phyloP scores from a whole-genome alignment of 1,140 invertebrate species.

The Euura saliciscinereae region DNA sequence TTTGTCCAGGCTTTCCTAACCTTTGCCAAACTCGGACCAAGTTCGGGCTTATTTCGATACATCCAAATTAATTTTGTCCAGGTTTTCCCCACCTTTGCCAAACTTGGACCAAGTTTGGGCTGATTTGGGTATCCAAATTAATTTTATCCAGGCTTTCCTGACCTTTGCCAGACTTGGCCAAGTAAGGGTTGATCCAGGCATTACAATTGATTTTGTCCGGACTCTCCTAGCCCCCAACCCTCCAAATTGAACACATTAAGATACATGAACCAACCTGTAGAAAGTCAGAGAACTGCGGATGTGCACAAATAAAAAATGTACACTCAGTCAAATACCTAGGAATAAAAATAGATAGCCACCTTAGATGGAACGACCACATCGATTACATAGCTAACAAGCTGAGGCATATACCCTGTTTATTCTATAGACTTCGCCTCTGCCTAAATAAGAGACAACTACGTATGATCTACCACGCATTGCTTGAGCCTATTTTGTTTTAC shows the following conservation, averaged over 20 bases:
- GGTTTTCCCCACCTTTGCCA: too few relatives aligned
- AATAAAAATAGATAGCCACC: slow-evolving; percentile 11
- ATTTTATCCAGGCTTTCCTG: too few relatives aligned
- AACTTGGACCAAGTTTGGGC: too few relatives aligned
- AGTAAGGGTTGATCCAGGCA: too few relatives aligned
- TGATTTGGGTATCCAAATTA: too few relatives aligned
- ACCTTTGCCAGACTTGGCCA: too few relatives aligned
- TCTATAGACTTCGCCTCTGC: slow-evolving; percentile 12
- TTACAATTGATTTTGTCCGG: too few relatives aligned
- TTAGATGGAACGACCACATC: slow-evolving; percentile 15
- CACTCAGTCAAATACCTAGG: slow-evolving; percentile 17
- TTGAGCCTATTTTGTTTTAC: not conserved
- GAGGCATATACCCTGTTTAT: slow-evolving; percentile 3
- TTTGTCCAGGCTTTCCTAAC: too few relatives aligned
- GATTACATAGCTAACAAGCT: slow-evolving; percentile 1
- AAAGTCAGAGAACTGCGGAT: not conserved
- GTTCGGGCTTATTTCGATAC: too few relatives aligned
- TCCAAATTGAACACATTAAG: not conserved
- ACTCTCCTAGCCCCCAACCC: too few relatives aligned
- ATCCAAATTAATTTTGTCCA: too few relatives aligned
- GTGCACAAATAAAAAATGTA: not conserved
- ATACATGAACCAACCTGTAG: not conserved
- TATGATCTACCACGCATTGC: not conserved
- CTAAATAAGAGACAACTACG: not conserved
- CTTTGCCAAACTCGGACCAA: too few relatives aligned